These are phyloP conservation scores for Norana najaformis DNA, from an alignment of 2,888 invertebrate species.

Conservation along the genomic window DNA sequence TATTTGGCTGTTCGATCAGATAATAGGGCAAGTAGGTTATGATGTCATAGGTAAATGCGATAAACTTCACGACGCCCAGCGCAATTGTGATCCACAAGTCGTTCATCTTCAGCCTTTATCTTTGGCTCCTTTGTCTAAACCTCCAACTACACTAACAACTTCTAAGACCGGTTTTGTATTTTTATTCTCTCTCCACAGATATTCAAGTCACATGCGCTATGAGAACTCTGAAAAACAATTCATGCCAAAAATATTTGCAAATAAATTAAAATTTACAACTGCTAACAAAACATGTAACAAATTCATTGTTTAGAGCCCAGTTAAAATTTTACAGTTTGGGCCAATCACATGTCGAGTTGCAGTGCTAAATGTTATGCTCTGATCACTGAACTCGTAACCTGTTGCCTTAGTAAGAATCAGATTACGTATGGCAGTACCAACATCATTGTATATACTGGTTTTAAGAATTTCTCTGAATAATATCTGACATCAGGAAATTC, in stretches of 20 bases:
- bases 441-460: neutral
- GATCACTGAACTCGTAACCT: neutral
- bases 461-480: neutral
- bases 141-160: neutral
- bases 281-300: neutral
- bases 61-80: constrained; percentile 50
- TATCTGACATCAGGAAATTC: neutral
- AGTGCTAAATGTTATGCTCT: neutral
- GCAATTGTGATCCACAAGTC: constrained; percentile 31
- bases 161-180: neutral
- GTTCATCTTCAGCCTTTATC: constrained; percentile 24
- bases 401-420: neutral
- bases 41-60: constrained; percentile 79
- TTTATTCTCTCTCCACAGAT: neutral
- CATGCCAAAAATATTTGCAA: neutral
- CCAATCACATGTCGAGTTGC: neutral
- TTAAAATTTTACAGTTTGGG: neutral
- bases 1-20: constrained; percentile 72
- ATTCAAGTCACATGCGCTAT: neutral
- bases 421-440: neutral
- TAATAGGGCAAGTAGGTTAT: constrained; percentile 88
- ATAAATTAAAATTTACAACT: neutral
- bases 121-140: neutral
- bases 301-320: neutral
- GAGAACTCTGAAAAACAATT: neutral